Percentiles rank a stretch among this genome's conserved stretches.
Evolutionary conservation across 2,113 vertebrate species (phyloP).

Genomic region (Pelecanus crispus): DNA sequence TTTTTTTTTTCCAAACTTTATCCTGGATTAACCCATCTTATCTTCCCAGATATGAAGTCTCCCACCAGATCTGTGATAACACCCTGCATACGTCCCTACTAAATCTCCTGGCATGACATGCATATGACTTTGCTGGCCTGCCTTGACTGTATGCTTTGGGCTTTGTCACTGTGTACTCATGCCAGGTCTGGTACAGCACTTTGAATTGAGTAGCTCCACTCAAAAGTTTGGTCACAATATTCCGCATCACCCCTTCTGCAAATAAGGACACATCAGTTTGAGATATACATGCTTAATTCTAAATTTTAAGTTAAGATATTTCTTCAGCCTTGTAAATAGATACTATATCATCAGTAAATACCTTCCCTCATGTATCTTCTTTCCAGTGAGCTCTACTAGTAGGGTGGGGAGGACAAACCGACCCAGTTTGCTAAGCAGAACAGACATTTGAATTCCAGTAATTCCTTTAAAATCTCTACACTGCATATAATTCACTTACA

Average conservation of each 20-base stretch:
- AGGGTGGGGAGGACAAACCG: background rate
- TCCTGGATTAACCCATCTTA: background rate
- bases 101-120: background rate
- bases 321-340: background rate
- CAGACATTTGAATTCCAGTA: background rate
- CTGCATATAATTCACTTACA: background rate
- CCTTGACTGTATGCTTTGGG: background rate
- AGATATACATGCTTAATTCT: background rate
- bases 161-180: background rate
- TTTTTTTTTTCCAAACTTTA: background rate
- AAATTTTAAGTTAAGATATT: background rate
- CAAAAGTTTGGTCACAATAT: background rate
- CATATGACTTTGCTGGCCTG: background rate
- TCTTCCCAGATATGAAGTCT: background rate
- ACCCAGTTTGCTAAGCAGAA: background rate
- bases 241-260: background rate
- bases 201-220: background rate
- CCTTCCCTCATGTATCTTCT: background rate
- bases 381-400: background rate
- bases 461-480: background rate
- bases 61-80: background rate
- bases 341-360: background rate
- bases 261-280: background rate
- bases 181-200: background rate
- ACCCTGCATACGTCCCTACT: background rate